Conservation (phyloP, 2,888 invertebrate genomes). For the Nudaria mundana region DNA sequence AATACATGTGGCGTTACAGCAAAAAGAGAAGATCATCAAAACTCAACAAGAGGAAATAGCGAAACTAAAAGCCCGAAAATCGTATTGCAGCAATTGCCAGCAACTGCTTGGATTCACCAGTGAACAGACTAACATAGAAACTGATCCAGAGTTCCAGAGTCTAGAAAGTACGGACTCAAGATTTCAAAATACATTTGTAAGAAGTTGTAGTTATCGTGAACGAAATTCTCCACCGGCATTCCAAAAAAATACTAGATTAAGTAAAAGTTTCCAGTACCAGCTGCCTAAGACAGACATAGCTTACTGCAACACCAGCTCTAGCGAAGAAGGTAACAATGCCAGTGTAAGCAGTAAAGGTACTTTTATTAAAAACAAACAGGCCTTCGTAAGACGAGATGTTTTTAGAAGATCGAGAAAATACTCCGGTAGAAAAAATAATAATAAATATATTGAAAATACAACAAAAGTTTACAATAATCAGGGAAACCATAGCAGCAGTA, state of each 20-base stretch:
- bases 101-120: constrained; percentile 75
- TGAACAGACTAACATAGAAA: constrained; percentile 78
- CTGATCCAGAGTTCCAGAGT: constrained; percentile 77
- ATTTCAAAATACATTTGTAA: constrained; percentile 72
- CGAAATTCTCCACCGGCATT: constrained; percentile 74
- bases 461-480: constrained; percentile 63
- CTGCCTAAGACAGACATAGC: constrained; percentile 70
- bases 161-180: constrained; percentile 76
- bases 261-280: constrained; percentile 78
- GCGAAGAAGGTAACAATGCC: constrained; percentile 72
- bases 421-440: constrained; percentile 70
- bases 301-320: constrained; percentile 75
- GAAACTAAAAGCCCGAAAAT: constrained; percentile 80
- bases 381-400: constrained; percentile 72
- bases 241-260: constrained; percentile 77
- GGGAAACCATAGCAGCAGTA: constrained; percentile 66
- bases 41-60: constrained; percentile 86
- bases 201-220: constrained; percentile 76
- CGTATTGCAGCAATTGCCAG: constrained; percentile 75
- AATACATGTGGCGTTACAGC: constrained; percentile 84
- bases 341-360: constrained; percentile 72
- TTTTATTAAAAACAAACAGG: constrained; percentile 82
- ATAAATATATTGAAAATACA: constrained; percentile 55
- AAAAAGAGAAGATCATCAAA: constrained; percentile 87
- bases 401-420: constrained; percentile 76